Evolutionary conservation across 1,140 invertebrate genomes (phyloP).

Genomic region (Procambarus virginalis): DNA sequence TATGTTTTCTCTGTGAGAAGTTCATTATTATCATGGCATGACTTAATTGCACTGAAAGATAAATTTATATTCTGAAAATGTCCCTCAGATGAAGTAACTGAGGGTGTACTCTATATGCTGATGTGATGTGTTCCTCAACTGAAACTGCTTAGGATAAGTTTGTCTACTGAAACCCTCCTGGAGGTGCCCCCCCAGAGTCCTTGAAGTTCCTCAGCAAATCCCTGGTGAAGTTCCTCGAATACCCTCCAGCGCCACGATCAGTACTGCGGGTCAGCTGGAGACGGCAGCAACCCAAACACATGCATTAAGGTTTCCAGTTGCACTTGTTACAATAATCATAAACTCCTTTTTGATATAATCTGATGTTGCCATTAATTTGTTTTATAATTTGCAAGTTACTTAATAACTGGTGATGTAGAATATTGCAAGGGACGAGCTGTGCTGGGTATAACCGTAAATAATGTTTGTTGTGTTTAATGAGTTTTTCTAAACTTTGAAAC

Average conservation of each 20-base stretch:
- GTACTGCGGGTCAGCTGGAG: slow-evolving; percentile 39
- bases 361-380: slow-evolving; percentile 52
- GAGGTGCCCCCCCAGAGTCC: slow-evolving; percentile 60
- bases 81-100: slow-evolving; percentile 42
- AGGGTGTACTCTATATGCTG: slow-evolving; percentile 37
- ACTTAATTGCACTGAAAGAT: not conserved
- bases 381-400: slow-evolving; percentile 16
- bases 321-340: slow-evolving; percentile 60
- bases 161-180: slow-evolving; percentile 63
- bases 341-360: slow-evolving; percentile 44
- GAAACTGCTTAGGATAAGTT: slow-evolving; percentile 62
- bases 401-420: not conserved
- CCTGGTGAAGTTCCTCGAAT: slow-evolving; percentile 63
- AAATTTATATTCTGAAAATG: slow-evolving; percentile 11
- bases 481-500: slow-evolving; percentile 50
- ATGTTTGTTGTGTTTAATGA: slow-evolving; percentile 57
- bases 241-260: slow-evolving; percentile 44
- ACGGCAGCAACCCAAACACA: slow-evolving; percentile 57
- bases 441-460: slow-evolving; percentile 34
- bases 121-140: slow-evolving; percentile 41
- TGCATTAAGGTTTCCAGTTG: slow-evolving; percentile 51
- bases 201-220: slow-evolving; percentile 64
- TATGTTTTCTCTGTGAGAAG: slow-evolving; percentile 27
- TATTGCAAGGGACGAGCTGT: slow-evolving; percentile 11
- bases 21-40: slow-evolving; percentile 22